Evolutionary conservation across 2,113 vertebrate genomes (phyloP).

Genomic region (Hemicordylus capensis): DNA sequence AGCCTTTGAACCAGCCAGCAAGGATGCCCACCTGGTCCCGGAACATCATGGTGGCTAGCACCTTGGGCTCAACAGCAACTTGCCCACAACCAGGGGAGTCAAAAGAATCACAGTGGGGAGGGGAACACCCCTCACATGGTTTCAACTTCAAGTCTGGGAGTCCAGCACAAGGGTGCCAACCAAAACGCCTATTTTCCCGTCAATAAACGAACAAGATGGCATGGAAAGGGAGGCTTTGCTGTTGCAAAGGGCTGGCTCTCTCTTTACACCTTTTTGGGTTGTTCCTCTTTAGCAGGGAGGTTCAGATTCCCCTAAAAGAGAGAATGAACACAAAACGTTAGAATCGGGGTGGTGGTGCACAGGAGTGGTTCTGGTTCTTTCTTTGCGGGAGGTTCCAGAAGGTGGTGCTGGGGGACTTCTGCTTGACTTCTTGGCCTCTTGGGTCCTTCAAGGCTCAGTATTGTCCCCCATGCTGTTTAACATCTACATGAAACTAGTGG

Average conservation of each 20-base stretch:
- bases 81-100: conserved; percentile 57
- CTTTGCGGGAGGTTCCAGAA: too few species aligned
- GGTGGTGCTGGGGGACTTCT: too few species aligned
- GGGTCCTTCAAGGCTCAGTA: too few species aligned
- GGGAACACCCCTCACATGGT: conserved; percentile 72
- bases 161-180: not conserved
- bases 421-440: too few species aligned
- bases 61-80: conserved; percentile 49
- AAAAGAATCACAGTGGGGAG: conserved; percentile 7
- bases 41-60: conserved; percentile 93
- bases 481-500: too few species aligned
- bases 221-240: not conserved
- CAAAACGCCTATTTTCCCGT: not conserved
- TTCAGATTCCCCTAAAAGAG: not conserved
- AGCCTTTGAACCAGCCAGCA: conserved; percentile 95
- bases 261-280: not conserved
- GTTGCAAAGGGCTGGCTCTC: not conserved
- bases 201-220: not conserved
- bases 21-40: conserved; percentile 96
- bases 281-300: not conserved
- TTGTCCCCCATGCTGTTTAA: too few species aligned
- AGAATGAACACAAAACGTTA: not conserved
- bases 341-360: too few species aligned
- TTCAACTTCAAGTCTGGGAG: conserved; percentile 32
- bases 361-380: too few species aligned